These are phyloP conservation scores for Cecropterus lyciades DNA, from an alignment of 1,140 invertebrate genomes.

Conservation along the genomic window DNA sequence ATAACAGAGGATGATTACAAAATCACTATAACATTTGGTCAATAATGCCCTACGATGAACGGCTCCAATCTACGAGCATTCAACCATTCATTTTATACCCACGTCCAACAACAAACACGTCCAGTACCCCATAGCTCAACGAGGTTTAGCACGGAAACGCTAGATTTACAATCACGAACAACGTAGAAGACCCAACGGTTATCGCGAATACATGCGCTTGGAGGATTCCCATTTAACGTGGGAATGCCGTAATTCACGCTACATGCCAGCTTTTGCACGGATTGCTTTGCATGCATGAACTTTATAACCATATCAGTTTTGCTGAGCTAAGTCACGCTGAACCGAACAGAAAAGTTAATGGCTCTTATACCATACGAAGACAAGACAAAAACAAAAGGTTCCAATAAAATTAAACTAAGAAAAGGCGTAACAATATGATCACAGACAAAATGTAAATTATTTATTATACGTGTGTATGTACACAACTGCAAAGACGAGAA, in stretches of 20 bases:
- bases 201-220: conserved; percentile 9
- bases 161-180: conserved; percentile 25
- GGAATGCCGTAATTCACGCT: conserved; percentile 17
- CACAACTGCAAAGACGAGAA: no score
- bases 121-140: conserved; percentile 2
- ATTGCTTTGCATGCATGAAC: background rate
- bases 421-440: no score
- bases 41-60: no score
- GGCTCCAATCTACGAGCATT: no score
- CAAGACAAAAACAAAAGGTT: no score
- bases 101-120: conserved; percentile 9
- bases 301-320: background rate
- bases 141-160: conserved; percentile 18
- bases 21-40: no score
- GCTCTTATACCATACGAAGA: no score
- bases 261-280: conserved; percentile 6
- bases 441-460: no score
- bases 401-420: no score
- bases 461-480: no score
- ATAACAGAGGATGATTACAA: no score
- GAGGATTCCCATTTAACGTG: conserved; percentile 1
- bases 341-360: no score
- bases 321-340: background rate
- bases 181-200: conserved; percentile 3
- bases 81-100: conserved; percentile 1